These are phyloP conservation scores for Chaitophorus viminalis DNA, from an alignment of 2,888 invertebrate genomes.

Conservation along the genomic window DNA sequence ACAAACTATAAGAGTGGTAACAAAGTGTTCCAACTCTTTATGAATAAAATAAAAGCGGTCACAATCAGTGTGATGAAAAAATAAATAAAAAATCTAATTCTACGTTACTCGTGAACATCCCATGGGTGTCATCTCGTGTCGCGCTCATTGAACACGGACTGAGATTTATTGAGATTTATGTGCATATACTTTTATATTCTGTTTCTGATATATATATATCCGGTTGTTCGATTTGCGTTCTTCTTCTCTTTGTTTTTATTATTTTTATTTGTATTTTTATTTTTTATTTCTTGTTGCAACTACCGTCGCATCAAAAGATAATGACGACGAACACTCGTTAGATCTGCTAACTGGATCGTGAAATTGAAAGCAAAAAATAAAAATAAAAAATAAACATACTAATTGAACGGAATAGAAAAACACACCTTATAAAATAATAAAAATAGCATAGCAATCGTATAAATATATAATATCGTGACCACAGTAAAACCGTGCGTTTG, in stretches of 20 bases:
- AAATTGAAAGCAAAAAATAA: slow-evolving; percentile 11
- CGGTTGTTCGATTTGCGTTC: slow-evolving; percentile 11
- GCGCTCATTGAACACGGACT: slow-evolving; percentile 13
- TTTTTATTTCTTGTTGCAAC: background rate
- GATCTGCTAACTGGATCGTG: slow-evolving; percentile 45
- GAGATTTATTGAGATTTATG: slow-evolving; percentile 55
- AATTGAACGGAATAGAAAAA: background rate
- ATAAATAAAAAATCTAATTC: slow-evolving; percentile 35
- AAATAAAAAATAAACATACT: background rate
- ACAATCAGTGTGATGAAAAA: background rate
- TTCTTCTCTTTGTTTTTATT: background rate
- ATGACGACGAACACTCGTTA: slow-evolving; percentile 27
- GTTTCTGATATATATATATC: background rate
- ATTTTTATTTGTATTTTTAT: too few relatives aligned
- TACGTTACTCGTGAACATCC: slow-evolving; percentile 16
- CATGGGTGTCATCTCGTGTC: slow-evolving; percentile 46
- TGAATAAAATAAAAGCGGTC: background rate
- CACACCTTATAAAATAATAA: background rate
- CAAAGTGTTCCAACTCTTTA: background rate
- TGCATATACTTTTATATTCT: slow-evolving; percentile 45
- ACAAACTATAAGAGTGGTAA: background rate
- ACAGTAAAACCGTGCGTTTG: background rate
- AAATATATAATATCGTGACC: background rate
- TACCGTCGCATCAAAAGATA: background rate
- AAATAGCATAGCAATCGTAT: background rate